These are phyloP conservation scores for Drosophila multiciliata DNA, from an alignment of 2,888 invertebrate species.

Conservation along the genomic window DNA sequence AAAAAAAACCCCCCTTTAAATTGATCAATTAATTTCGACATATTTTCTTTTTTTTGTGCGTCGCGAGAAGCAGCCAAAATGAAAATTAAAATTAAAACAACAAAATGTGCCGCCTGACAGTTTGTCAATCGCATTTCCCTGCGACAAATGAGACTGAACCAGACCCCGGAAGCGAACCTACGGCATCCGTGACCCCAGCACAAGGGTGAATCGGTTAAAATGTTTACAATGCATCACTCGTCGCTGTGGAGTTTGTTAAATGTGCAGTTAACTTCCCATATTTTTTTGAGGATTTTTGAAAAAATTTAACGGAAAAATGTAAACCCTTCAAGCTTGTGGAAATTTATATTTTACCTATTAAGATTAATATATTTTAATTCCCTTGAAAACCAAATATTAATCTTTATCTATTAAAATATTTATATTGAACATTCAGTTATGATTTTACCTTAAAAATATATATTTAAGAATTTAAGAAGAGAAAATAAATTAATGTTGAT, in stretches of 20 bases:
- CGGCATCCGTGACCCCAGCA: constrained; percentile 17
- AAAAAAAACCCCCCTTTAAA: constrained; percentile 68
- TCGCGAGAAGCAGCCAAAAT: constrained; percentile 35
- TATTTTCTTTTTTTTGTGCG: constrained; percentile 49
- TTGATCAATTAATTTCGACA: constrained; percentile 77
- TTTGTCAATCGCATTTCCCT: constrained; percentile 74
- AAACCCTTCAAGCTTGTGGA: not conserved
- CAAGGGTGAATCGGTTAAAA: not conserved
- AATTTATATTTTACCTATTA: not conserved
- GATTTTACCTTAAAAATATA: not conserved
- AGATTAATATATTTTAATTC: not conserved
- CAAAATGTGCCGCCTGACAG: constrained; percentile 71
- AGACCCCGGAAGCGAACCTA: constrained; percentile 15
- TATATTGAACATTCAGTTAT: not conserved
- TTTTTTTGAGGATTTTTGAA: not conserved
- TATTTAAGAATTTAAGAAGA: constrained; percentile 1
- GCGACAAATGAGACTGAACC: constrained; percentile 67
- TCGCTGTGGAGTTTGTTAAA: constrained; percentile 64
- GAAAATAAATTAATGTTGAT: constrained; percentile 2
- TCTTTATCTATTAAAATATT: not conserved
- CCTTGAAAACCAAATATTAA: not conserved
- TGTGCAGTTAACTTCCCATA: constrained; percentile 30
- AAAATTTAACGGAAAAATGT: not conserved
- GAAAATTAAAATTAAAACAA: constrained; percentile 59
- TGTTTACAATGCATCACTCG: constrained; percentile 40